Percentiles rank a stretch among this genome's conserved stretches.
phyloP scores from a whole-genome alignment of 2,113 vertebrate species.

The Vidua chalybeata region DNA sequence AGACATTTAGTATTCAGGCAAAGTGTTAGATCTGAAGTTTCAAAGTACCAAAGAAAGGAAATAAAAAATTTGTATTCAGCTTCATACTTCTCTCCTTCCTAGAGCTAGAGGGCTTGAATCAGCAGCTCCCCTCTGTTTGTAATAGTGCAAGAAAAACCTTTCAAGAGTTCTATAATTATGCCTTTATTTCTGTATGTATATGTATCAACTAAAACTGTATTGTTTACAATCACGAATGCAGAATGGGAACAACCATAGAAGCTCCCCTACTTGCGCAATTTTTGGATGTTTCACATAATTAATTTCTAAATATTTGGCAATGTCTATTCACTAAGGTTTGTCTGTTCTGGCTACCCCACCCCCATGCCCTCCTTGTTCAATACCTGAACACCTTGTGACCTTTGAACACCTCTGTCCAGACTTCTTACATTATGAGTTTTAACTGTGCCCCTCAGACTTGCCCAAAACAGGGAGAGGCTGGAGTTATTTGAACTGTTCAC shows the following conservation, averaged over 20 bases:
- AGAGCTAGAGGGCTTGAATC: neutral
- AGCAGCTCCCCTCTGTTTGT: neutral
- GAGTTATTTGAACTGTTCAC: slow-evolving; percentile 3
- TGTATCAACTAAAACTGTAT: neutral
- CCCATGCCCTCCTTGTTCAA: neutral
- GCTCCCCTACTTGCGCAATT: neutral
- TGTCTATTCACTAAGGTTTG: neutral
- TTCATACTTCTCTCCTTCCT: neutral
- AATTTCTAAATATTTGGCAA: neutral
- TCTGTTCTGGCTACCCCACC: neutral
- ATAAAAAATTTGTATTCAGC: neutral
- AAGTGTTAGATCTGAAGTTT: neutral
- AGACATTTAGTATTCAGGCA: neutral
- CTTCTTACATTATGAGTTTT: slow-evolving; percentile 54
- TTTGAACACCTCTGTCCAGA: slow-evolving; percentile 44
- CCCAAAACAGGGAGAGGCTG: neutral
- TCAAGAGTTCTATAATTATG: neutral
- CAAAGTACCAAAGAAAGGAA: neutral
- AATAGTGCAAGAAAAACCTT: neutral
- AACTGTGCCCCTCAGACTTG: neutral
- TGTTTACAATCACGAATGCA: neutral
- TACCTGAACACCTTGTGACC: slow-evolving; percentile 63
- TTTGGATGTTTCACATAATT: neutral
- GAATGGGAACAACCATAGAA: neutral
- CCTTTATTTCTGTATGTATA: neutral